These are phyloP conservation scores for Scyliorhinus canicula DNA, from an alignment of 2,797 vertebrate species.

Conservation along the genomic window DNA sequence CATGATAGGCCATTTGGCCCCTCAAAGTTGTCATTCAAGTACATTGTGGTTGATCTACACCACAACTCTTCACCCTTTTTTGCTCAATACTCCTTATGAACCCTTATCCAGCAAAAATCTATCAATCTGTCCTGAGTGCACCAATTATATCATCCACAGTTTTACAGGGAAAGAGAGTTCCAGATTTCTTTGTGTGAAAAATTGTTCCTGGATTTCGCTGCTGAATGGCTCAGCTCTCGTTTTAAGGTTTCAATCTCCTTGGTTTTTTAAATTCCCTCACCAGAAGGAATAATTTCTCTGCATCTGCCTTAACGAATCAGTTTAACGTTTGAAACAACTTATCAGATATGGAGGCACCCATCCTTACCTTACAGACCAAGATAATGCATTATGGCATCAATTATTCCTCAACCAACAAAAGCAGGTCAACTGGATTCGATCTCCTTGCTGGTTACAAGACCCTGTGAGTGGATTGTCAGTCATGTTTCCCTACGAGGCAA, in stretches of 20 bases:
- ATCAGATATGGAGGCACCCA: not conserved
- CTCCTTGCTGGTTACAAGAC: too few relatives aligned
- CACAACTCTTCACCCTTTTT: not conserved
- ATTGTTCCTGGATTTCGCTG: not conserved
- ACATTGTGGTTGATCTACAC: not conserved
- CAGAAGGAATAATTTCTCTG: not conserved
- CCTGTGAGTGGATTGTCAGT: too few relatives aligned
- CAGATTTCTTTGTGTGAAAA: not conserved
- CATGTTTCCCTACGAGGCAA: too few relatives aligned
- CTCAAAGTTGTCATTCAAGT: not conserved
- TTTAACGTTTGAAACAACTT: not conserved
- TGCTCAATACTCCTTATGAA: not conserved
- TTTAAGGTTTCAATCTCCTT: not conserved
- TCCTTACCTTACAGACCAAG: not conserved
- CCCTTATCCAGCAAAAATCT: not conserved
- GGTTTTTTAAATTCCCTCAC: not conserved
- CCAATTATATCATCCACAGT: not conserved
- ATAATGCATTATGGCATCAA: not conserved
- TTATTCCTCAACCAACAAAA: too few relatives aligned
- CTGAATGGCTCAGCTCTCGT: not conserved
- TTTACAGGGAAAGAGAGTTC: not conserved
- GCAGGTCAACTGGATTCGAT: too few relatives aligned
- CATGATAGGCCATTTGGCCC: not conserved
- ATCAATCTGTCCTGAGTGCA: not conserved
- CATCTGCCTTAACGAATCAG: not conserved